Evolutionary conservation across 2,113 vertebrate genomes (phyloP).

Genomic region (Dolichallabes microphthalmus): DNA sequence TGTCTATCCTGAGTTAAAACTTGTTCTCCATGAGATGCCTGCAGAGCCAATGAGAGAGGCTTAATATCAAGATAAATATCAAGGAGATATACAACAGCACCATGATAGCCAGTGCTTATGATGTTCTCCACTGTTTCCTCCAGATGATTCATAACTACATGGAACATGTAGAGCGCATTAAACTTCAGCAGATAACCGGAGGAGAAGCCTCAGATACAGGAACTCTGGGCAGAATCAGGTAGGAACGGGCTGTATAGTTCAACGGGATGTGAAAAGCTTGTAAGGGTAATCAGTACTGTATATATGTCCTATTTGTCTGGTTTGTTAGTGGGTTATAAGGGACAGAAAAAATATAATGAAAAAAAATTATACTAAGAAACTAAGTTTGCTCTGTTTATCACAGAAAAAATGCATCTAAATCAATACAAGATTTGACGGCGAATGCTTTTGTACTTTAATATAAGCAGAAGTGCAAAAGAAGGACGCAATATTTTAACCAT

Average conservation of each 20-base stretch:
- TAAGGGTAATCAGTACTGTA: not conserved
- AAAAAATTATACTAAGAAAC: not conserved
- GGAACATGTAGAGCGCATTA: constrained; percentile 94
- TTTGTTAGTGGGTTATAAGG: not conserved
- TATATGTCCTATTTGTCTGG: not conserved
- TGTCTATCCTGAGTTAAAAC: not conserved
- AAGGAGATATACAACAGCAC: not conserved
- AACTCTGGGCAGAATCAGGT: constrained; percentile 65
- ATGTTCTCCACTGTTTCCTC: constrained; percentile 18
- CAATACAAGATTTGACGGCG: too few relatives aligned
- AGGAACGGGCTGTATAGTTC: not conserved
- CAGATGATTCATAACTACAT: constrained; percentile 99
- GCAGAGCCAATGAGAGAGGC: not conserved
- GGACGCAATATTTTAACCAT: too few relatives aligned
- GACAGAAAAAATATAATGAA: not conserved
- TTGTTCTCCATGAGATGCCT: not conserved
- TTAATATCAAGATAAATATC: not conserved
- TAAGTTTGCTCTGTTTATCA: not conserved
- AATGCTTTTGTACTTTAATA: too few relatives aligned
- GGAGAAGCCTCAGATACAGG: constrained; percentile 64
- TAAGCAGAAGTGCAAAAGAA: too few relatives aligned
- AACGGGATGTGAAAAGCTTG: not conserved
- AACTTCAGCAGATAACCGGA: constrained; percentile 83
- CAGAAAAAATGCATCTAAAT: not conserved
- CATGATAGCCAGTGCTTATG: not conserved